Base-by-base conservation (phyloP, 2,797 vertebrate genomes). In the Poecilia gillii region DNA sequence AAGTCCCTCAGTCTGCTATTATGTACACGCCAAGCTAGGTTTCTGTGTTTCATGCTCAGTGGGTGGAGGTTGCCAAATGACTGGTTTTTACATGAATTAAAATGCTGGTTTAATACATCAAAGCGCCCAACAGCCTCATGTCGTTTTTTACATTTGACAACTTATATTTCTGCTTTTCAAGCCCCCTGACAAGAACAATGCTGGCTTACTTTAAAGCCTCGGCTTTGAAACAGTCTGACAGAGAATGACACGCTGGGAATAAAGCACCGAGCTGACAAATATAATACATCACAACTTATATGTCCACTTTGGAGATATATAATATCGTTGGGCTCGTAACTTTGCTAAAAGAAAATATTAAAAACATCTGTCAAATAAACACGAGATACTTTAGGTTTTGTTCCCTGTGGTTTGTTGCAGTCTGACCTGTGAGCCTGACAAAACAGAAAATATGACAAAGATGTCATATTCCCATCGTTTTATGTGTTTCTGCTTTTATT, bases 41-140 rank as follows among this genome's bases (percentile, higher is more conserved):
- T 73, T 73, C 33, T 53, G 9, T 51, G 46, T 47, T 43, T 55
- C n/a, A 55, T 31, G 36, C 51, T 72, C 68, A 72, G 68, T 31
- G 28, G 76, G 39, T 36, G 51, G 18, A 43, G 36, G 20, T 23
- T 46, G 39, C 28, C 51, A 12, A 18, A 13, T 43, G 76, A 71
- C 66, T 71, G 39, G 41, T 31, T 57, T 77, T 77, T 33, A 55
- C 49, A 18, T 41, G n/a, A 77, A 31, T 43, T 77, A 31, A 25
- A 77, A 71, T 33, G 28, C 16, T 77, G n/a, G 64, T 71, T 45
- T 71, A 71, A 77, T 72, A 72, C 49, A 11, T 71, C 16, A 31
- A 55, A 57, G 36, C 9, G 9, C 47, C 53, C 76, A 55, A 28
- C 33, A 3, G 70, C 39, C 47, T 39, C 39, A 77, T 57, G 36